phyloP scores from a whole-genome alignment of 2,888 invertebrate species.

The Eurytoma californica region DNA sequence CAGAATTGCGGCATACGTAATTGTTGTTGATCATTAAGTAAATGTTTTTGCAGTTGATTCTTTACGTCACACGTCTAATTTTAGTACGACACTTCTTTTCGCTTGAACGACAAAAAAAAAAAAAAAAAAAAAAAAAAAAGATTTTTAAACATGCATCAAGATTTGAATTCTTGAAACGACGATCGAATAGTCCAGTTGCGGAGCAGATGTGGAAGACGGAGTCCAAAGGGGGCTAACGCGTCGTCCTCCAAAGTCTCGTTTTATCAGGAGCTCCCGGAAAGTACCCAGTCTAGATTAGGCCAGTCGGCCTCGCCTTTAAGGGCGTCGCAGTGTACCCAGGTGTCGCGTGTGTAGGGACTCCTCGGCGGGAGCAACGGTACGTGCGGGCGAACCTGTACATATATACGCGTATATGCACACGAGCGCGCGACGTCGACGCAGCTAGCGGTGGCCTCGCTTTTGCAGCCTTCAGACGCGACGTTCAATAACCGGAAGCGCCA shows the following conservation, averaged over 20 bases:
- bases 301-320: neutral
- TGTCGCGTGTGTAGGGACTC: neutral
- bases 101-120: too few species aligned
- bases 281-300: neutral
- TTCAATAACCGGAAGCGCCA: conserved; percentile 73
- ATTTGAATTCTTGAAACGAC: neutral
- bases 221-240: neutral
- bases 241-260: conserved; percentile 11
- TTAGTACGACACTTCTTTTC: too few species aligned
- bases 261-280: conserved; percentile 15
- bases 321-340: conserved; percentile 2
- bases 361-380: neutral
- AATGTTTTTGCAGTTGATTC: too few species aligned
- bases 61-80: too few species aligned
- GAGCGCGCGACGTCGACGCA: neutral
- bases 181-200: neutral
- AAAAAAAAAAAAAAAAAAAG: too few species aligned
- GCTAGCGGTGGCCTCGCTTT: conserved; percentile 36
- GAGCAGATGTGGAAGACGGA: conserved; percentile 13
- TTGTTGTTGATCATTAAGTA: too few species aligned
- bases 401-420: neutral
- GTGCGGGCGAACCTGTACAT: neutral
- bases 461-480: conserved; percentile 61
- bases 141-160: too few species aligned
- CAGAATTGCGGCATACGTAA: too few species aligned